A percentile compares a stretch with the other conserved stretches of the same genome.
phyloP scores from a whole-genome alignment of 1,140 invertebrate species.

The Pantala flavescens region DNA sequence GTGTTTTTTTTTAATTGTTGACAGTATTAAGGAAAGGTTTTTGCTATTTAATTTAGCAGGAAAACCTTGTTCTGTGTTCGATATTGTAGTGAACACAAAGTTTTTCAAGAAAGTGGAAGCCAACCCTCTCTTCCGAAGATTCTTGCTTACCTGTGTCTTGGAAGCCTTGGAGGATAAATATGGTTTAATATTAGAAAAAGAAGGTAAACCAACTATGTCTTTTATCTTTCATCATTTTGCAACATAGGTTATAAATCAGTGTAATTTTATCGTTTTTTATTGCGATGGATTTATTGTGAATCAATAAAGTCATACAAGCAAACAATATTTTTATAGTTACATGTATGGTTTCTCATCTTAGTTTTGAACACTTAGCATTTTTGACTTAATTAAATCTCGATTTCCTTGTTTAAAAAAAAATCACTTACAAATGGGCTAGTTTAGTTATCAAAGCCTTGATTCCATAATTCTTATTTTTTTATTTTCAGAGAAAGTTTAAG shows the following conservation, averaged over 20 bases:
- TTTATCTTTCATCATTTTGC: background rate
- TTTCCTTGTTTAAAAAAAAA: no score
- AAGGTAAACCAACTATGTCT: slow-evolving; percentile 34
- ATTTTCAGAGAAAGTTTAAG: no score
- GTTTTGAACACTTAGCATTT: background rate
- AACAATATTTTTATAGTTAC: slow-evolving; percentile 15
- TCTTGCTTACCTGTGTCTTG: slow-evolving; percentile 61
- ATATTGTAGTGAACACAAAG: slow-evolving; percentile 61
- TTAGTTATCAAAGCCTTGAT: no score
- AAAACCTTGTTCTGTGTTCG: slow-evolving; percentile 54
- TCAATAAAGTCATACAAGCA: background rate
- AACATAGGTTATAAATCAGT: background rate
- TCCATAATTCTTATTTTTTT: no score
- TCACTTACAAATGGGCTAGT: no score
- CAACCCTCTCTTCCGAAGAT: slow-evolving; percentile 57
- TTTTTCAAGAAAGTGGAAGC: slow-evolving; percentile 59
- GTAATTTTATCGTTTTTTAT: background rate
- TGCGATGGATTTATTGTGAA: background rate
- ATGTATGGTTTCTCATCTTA: background rate
- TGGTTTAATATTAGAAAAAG: slow-evolving; percentile 49
- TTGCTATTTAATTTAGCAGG: slow-evolving; percentile 39
- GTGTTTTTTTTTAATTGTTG: background rate
- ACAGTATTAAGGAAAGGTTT: background rate
- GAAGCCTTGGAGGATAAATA: slow-evolving; percentile 68
- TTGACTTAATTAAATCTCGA: no score